These are phyloP conservation scores for Ypsolopha sequella DNA, from an alignment of 2,888 invertebrate species.

Conservation along the genomic window DNA sequence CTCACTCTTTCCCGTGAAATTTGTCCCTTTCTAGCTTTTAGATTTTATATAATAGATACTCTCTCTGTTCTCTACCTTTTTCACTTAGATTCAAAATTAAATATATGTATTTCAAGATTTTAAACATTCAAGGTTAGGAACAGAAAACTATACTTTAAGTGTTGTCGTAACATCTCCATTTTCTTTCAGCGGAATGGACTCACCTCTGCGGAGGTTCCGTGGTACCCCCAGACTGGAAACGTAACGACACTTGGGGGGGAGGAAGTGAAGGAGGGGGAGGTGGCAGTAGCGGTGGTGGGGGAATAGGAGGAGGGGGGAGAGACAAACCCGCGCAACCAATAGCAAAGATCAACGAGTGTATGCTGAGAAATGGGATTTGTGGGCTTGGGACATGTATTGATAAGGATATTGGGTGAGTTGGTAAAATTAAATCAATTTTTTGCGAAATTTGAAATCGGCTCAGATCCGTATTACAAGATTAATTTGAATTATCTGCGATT, in stretches of 20 bases:
- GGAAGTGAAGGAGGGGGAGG: conserved; percentile 14
- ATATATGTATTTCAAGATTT: too few relatives aligned
- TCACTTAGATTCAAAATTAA: too few relatives aligned
- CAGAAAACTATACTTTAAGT: too few relatives aligned
- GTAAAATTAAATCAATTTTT: too few relatives aligned
- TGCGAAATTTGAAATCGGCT: too few relatives aligned
- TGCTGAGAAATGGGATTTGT: conserved; percentile 80
- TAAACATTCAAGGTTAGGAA: too few relatives aligned
- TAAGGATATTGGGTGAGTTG: conserved; percentile 72
- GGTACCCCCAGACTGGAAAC: conserved; percentile 48
- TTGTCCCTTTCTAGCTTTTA: too few relatives aligned
- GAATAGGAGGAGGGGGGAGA: conserved; percentile 17
- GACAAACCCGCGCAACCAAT: conserved; percentile 33
- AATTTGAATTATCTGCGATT: too few relatives aligned
- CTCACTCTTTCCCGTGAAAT: too few relatives aligned
- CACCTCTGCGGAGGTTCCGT: conserved; percentile 66
- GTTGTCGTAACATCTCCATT: neutral
- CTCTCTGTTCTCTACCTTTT: too few relatives aligned
- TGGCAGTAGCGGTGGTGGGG: conserved; percentile 13
- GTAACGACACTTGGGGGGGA: conserved; percentile 37
- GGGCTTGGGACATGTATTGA: conserved; percentile 81
- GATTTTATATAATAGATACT: too few relatives aligned
- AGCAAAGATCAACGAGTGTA: conserved; percentile 79
- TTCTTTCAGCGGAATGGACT: conserved; percentile 68
- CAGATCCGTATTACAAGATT: too few relatives aligned